Base-by-base conservation (phyloP, 2,797 vertebrate species). In the Pelobates cultripes region DNA sequence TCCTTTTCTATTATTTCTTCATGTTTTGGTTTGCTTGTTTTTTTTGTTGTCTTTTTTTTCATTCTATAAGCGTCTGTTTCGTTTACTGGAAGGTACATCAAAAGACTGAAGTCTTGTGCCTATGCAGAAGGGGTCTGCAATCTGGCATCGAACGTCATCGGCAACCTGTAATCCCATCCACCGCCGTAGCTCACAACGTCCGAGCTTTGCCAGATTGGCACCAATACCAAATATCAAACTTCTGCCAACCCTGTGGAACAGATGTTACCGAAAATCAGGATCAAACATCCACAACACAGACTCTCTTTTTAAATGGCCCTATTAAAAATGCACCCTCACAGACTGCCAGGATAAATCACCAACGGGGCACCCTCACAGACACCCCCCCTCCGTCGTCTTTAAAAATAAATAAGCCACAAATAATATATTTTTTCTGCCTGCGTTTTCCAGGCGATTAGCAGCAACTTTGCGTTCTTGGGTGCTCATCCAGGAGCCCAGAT, bases 401-500 rank as follows among this genome's bases (percentile, higher is more conserved):
- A 13, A 73, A 72, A 77, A 44, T 70, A 71, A 71, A 81, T 70
- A 81, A 74, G 45, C n/a, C 73, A 67, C 51, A 45, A 69, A 57
- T 51, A 60, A 44, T 70, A 51, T 45, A 41, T 72, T 63, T 40
- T 40, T 70, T 41, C 43, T 43, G 43, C 47, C 1, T 14, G 69
- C 41, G 60, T 78, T 82, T 77, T 61, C 43, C 57, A 53, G 44
- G 43, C 60, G 72, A 81, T 71, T 75, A 82, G 80, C 57, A 45
- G 80, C 41, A 44, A 60, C 74, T 72, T 63, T 45, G 57, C 57
- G 7, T 43, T 60, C 42, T 57, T 69, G 82, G 77, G 71, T 84
- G 73, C 68, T 61, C 45, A 42, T 70, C 82, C 77, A 79, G 70
- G 79, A 72, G 60, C 68, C 70, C 83, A 85, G 83, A 81, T 85